phyloP scores from a whole-genome alignment of 2,888 invertebrate species.

The Drosophila mercatorum region DNA sequence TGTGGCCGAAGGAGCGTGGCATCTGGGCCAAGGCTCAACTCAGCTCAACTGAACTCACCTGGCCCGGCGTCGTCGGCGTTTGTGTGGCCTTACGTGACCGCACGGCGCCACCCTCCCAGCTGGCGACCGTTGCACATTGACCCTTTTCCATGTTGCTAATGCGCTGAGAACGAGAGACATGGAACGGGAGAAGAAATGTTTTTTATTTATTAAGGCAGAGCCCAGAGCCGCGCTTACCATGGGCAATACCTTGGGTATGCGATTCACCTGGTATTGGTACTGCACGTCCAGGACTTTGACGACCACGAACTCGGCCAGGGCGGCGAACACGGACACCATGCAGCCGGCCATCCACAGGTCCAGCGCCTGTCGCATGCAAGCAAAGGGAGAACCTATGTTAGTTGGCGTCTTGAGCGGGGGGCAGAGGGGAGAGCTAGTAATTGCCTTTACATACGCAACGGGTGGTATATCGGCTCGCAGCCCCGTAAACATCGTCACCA shows the following conservation, averaged over 20 bases:
- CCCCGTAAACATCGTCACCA: slow-evolving; percentile 94
- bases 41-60: slow-evolving; percentile 81
- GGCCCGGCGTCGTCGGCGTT: slow-evolving; percentile 85
- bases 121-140: slow-evolving; percentile 88
- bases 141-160: slow-evolving; percentile 88
- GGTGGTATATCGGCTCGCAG: slow-evolving; percentile 93
- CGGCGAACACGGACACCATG: slow-evolving; percentile 94
- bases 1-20: slow-evolving; percentile 14
- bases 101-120: slow-evolving; percentile 88
- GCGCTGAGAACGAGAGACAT: slow-evolving; percentile 83
- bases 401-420: background rate
- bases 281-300: slow-evolving; percentile 92
- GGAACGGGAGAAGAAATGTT: slow-evolving; percentile 45
- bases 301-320: slow-evolving; percentile 92
- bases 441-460: slow-evolving; percentile 93
- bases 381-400: slow-evolving; percentile 9
- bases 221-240: slow-evolving; percentile 79
- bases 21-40: slow-evolving; percentile 45
- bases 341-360: slow-evolving; percentile 96
- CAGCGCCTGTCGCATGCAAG: slow-evolving; percentile 87
- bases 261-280: slow-evolving; percentile 88
- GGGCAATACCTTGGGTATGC: slow-evolving; percentile 84
- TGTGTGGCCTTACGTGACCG: slow-evolving; percentile 87
- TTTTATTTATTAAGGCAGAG: slow-evolving; percentile 52
- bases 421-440: background rate